These are phyloP conservation scores for Panzeria rudis DNA, from an alignment of 2,888 invertebrate species.

Conservation along the genomic window DNA sequence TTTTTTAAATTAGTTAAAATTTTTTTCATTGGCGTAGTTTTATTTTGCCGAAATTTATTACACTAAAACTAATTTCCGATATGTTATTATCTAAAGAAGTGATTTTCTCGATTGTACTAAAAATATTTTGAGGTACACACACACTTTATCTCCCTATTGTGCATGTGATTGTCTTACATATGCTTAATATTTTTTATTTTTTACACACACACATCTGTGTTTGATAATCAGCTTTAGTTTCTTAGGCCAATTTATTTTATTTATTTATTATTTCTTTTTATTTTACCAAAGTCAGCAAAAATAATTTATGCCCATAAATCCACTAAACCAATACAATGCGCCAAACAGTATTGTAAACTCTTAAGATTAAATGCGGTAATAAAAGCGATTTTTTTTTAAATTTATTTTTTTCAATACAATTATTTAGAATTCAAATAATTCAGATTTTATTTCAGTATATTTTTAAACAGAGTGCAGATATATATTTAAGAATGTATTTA, in stretches of 20 bases:
- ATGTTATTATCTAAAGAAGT: too few species aligned
- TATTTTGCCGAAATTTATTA: too few species aligned
- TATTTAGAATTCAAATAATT: conserved; percentile 24
- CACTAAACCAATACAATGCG: conserved; percentile 51
- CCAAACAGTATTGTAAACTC: conserved; percentile 29
- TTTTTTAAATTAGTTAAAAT: too few species aligned
- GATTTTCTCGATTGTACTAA: too few species aligned
- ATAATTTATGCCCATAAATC: conserved; percentile 78
- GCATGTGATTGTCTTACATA: not conserved
- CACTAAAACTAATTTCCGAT: too few species aligned
- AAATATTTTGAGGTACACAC: too few species aligned
- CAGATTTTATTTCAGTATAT: too few species aligned
- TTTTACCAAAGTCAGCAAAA: conserved; percentile 80
- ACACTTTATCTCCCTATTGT: not conserved
- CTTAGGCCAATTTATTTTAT: conserved; percentile 73
- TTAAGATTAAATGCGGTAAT: conserved; percentile 35
- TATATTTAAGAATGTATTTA: too few species aligned
- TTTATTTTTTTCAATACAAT: not conserved
- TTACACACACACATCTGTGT: conserved; percentile 43
- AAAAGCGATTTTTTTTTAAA: conserved; percentile 8
- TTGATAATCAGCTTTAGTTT: conserved; percentile 73
- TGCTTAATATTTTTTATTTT: not conserved
- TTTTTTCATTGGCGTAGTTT: too few species aligned
- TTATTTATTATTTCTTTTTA: conserved; percentile 70
- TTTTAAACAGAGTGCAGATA: too few species aligned